Conservation (phyloP, 1,140 invertebrate species). For the Pectinophora gossypiella region DNA sequence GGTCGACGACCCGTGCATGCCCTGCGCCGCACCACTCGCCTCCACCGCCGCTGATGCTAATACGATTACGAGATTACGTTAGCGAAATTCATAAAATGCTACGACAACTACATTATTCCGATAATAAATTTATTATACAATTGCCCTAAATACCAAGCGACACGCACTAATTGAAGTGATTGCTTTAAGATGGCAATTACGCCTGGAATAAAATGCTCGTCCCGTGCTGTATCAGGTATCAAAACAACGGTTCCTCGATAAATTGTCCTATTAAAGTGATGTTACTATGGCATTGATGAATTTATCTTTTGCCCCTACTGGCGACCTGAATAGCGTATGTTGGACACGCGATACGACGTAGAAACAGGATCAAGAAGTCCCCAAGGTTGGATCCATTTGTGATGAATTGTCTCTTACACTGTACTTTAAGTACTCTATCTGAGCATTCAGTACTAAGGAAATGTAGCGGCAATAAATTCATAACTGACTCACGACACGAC, state of each 20-base stretch:
- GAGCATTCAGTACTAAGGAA: not conserved
- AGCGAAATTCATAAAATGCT: conserved; percentile 23
- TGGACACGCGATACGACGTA: conserved; percentile 53
- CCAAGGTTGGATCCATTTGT: conserved; percentile 69
- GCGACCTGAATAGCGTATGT: conserved; percentile 47
- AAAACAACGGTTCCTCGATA: not conserved
- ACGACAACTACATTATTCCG: not conserved
- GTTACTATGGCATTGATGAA: conserved; percentile 5
- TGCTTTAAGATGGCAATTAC: no score
- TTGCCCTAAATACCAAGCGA: no score
- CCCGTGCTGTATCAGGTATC: not conserved
- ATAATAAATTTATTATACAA: not conserved
- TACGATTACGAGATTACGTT: conserved; percentile 44
- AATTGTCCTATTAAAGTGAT: not conserved
- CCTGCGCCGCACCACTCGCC: conserved; percentile 63
- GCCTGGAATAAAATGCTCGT: no score
- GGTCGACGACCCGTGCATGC: conserved; percentile 67
- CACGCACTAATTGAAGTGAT: not conserved
- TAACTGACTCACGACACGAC: conserved; percentile 11
- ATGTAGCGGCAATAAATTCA: conserved; percentile 6
- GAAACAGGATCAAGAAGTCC: conserved; percentile 64
- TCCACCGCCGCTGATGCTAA: conserved; percentile 45
- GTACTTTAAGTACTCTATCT: not conserved
- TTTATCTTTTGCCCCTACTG: conserved; percentile 27
- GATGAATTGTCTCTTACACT: conserved; percentile 54